phyloP scores from a whole-genome alignment of 2,797 vertebrate species.

The Sebastes oblongus region DNA sequence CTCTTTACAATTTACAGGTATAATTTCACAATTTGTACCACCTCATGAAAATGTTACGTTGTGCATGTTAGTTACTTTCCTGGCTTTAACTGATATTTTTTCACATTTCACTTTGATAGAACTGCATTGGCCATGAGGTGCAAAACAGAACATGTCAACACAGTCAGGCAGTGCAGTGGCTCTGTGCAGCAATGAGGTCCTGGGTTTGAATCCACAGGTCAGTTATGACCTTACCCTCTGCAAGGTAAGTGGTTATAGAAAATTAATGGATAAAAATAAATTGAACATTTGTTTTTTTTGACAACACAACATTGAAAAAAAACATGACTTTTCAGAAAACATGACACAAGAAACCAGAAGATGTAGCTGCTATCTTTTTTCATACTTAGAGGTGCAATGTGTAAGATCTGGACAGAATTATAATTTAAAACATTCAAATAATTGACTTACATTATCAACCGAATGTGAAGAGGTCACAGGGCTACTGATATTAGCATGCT shows the following conservation, averaged over 20 bases:
- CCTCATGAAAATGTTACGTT: not conserved
- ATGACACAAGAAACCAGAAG: not conserved
- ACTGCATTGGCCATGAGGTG: not conserved
- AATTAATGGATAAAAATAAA: not conserved
- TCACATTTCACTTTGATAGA: not conserved
- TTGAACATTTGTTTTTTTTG: not conserved
- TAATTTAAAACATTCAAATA: not conserved
- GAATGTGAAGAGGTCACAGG: not conserved
- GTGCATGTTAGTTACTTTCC: not conserved
- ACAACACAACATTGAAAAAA: not conserved
- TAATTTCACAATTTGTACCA: not conserved
- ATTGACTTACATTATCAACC: not conserved
- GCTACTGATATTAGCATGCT: not conserved
- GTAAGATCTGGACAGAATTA: not conserved
- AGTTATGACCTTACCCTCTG: not conserved
- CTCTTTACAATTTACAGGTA: slow-evolving; percentile 15
- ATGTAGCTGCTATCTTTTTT: not conserved
- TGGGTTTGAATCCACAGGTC: not conserved
- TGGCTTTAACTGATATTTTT: not conserved
- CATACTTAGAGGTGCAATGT: not conserved
- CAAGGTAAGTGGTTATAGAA: too few species aligned
- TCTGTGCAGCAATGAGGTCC: not conserved
- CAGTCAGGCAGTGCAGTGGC: not conserved
- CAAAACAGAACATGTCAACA: not conserved
- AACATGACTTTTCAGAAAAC: not conserved